Conservation (phyloP, 1,140 invertebrate genomes). For the Trichomalopsis sarcophagae region DNA sequence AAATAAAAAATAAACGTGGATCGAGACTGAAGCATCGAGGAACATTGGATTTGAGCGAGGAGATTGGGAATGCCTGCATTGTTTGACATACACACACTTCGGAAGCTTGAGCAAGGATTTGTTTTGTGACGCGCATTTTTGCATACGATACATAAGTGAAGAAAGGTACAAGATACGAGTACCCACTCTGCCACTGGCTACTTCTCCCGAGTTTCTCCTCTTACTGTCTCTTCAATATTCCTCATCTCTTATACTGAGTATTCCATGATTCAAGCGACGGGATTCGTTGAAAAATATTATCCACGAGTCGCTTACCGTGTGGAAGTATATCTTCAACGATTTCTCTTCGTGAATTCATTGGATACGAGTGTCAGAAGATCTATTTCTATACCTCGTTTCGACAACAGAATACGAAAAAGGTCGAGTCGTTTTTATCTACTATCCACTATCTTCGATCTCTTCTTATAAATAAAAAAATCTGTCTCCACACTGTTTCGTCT, state of each 20-base stretch:
- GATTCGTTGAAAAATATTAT: not conserved
- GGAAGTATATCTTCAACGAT: not conserved
- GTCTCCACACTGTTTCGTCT: not conserved
- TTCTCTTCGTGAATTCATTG: not conserved
- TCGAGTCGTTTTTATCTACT: not conserved
- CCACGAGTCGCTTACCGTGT: not conserved
- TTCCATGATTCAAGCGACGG: not conserved
- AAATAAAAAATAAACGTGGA: not conserved
- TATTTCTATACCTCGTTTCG: not conserved
- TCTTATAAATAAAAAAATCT: not conserved
- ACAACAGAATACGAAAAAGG: constrained; percentile 7
- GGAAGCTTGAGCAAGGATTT: constrained; percentile 44
- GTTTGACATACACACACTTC: not conserved
- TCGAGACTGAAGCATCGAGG: not conserved
- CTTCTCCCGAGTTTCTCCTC: not conserved
- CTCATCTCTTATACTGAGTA: not conserved
- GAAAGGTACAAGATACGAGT: constrained; percentile 43
- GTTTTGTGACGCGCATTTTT: constrained; percentile 3
- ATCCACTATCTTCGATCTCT: not conserved
- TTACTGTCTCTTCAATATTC: not conserved
- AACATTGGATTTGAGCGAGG: not conserved
- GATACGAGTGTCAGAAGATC: not conserved
- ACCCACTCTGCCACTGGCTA: constrained; percentile 28
- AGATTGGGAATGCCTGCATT: constrained; percentile 22
- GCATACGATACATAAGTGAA: constrained; percentile 15